Base-by-base conservation (phyloP, 2,113 vertebrate species). In the Perca flavescens region DNA sequence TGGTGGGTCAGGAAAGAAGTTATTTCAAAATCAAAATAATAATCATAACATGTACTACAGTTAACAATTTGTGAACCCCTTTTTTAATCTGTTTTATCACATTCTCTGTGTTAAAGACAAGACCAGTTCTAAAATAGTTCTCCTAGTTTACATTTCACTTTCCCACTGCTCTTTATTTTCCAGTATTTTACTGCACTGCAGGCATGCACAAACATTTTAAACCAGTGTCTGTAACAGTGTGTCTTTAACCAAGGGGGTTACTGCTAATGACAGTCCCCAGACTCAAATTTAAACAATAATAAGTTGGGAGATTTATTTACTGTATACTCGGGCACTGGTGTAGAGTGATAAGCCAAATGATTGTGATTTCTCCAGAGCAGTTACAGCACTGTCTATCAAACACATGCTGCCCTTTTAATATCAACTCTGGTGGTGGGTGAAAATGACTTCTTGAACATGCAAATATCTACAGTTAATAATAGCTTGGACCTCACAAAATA, bases 251-350 rank as follows among this genome's bases (percentile, higher is more conserved):
- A 74, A 82, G 73, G 82, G 84, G 88, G 82, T 74, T 83, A 73
- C 82, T 61, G 47, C 87, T 91, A 93, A 93, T 94, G 89, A 89
- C 89, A 80, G 86, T 92, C 88, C 87, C 89, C 76, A 83, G 86
- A 89, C 90, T 93, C 84, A 84, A 73, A 88, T 92, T 91, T 89
- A 74, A 90, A 84, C 90, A 76, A 77, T 93, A 93, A 93, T 90
- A 86, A 91, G 85, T 78, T 82, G 80, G 84, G 80, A 92, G 84
- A 94, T 93, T 77, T 84, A 91, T 93, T 90, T 76, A 89, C 82
- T 88, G 73, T 85, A 91, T 83, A 49, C 84, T 56, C 47, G 74
- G 79, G 86, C 83, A 68, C 82, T 85, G 78, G 74, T 75, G 76
- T 79, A 65, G 78, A 92, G 76, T 81, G 79, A 89, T 91, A 89